These are phyloP conservation scores for Blastobasis adustella DNA, from an alignment of 2,888 invertebrate species.

Conservation along the genomic window DNA sequence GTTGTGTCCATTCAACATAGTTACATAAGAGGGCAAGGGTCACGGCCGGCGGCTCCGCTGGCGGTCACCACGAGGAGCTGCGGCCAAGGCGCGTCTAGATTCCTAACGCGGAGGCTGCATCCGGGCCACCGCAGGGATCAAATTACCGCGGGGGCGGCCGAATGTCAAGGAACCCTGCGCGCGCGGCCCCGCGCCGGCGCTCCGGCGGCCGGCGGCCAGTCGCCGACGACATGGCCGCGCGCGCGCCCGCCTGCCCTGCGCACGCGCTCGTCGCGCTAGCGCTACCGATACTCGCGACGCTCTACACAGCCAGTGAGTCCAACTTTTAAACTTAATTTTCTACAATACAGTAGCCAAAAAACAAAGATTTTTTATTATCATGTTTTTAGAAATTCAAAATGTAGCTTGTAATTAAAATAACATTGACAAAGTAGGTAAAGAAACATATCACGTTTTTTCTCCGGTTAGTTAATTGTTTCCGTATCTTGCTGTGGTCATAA, in stretches of 20 bases:
- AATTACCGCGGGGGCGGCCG: constrained; percentile 57
- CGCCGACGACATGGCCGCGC: constrained; percentile 49
- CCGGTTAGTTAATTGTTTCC: too few species aligned
- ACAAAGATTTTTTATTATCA: too few species aligned
- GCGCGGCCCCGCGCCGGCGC: constrained; percentile 10
- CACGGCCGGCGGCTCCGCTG: constrained; percentile 46
- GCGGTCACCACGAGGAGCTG: constrained; percentile 41
- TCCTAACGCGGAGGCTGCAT: constrained; percentile 66
- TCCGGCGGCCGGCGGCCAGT: constrained; percentile 17
- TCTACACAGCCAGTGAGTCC: constrained; percentile 45
- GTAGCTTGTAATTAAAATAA: too few species aligned
- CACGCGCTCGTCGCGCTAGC: constrained; percentile 21
- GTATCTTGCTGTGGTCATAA: too few species aligned
- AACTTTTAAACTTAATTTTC: background rate
- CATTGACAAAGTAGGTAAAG: too few species aligned
- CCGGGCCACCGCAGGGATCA: constrained; percentile 65
- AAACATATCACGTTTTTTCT: too few species aligned
- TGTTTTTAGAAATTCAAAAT: too few species aligned
- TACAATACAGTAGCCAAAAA: too few species aligned
- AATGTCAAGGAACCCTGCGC: constrained; percentile 68
- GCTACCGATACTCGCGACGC: constrained; percentile 18
- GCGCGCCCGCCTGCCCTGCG: constrained; percentile 35
- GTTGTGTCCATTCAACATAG: constrained; percentile 24
- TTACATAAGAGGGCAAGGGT: constrained; percentile 61
- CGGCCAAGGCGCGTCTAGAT: constrained; percentile 60